Conservation (phyloP, 2,113 vertebrate species). For the Talpa occidentalis region DNA sequence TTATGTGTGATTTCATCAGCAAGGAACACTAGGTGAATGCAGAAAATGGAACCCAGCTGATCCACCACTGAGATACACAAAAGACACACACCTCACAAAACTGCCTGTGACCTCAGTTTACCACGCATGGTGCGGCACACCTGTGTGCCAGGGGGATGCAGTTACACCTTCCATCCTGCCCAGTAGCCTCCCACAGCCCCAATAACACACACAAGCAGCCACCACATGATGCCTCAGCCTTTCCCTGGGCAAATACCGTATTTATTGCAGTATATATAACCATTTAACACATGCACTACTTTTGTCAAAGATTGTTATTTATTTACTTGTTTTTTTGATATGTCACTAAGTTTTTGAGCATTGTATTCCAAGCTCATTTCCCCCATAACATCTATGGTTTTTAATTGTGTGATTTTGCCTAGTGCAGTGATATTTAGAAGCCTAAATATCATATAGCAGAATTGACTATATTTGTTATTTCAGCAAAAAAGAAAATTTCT, state of each 20-base stretch:
- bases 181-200: neutral
- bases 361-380: neutral
- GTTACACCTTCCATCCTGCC: neutral
- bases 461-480: neutral
- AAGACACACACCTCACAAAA: neutral
- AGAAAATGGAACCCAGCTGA: neutral
- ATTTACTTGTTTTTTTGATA: neutral
- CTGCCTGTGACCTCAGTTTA: neutral
- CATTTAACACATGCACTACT: neutral
- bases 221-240: neutral
- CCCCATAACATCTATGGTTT: neutral
- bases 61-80: neutral
- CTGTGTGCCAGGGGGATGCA: too few species aligned
- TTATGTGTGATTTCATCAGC: neutral
- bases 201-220: neutral
- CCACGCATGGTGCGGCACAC: rapidly evolving
- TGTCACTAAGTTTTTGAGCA: neutral
- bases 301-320: neutral
- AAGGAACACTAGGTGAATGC: neutral
- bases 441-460: neutral
- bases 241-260: neutral
- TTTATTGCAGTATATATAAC: neutral
- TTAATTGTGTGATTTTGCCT: neutral
- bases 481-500: neutral
- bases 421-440: neutral